Evolutionary conservation across 1,140 invertebrate species (phyloP).

Genomic region (Hydropsyche tenuis): DNA sequence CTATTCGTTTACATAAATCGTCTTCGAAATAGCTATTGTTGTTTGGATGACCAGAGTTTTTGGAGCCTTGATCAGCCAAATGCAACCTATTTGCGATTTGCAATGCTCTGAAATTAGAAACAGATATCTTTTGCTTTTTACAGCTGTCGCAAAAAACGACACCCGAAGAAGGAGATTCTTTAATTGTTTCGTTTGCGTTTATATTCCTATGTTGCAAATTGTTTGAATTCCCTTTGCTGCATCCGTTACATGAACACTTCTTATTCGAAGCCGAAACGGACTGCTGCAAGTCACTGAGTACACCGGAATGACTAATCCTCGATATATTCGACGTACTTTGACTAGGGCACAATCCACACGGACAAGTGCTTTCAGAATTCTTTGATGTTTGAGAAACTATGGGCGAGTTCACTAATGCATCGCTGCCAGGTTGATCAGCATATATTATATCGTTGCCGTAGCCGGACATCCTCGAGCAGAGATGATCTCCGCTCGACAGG

Average conservation of each 20-base stretch:
- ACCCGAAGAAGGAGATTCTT: conserved; percentile 51
- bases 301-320: conserved; percentile 53
- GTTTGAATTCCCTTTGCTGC: conserved; percentile 54
- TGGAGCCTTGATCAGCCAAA: conserved; percentile 53
- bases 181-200: conserved; percentile 23
- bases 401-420: conserved; percentile 52
- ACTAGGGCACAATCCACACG: conserved; percentile 58
- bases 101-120: conserved; percentile 60
- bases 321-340: conserved; percentile 48
- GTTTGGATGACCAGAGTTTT: conserved; percentile 20
- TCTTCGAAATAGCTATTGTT: conserved; percentile 52
- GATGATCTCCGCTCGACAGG: conserved; percentile 56
- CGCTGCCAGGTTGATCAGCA: conserved; percentile 57
- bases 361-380: conserved; percentile 54
- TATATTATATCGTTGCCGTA: conserved; percentile 57
- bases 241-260: conserved; percentile 57
- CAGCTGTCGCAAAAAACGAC: conserved; percentile 60
- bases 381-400: conserved; percentile 39
- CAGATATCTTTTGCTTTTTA: conserved; percentile 61
- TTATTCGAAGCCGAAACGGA: conserved; percentile 53
- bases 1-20: conserved; percentile 59
- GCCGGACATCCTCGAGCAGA: conserved; percentile 55
- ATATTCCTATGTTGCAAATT: not conserved
- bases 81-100: conserved; percentile 59
- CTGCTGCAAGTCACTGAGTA: conserved; percentile 59